Evolutionary conservation across 1,140 invertebrate genomes (phyloP).

Genomic region (Drosophila kohkoa): DNA sequence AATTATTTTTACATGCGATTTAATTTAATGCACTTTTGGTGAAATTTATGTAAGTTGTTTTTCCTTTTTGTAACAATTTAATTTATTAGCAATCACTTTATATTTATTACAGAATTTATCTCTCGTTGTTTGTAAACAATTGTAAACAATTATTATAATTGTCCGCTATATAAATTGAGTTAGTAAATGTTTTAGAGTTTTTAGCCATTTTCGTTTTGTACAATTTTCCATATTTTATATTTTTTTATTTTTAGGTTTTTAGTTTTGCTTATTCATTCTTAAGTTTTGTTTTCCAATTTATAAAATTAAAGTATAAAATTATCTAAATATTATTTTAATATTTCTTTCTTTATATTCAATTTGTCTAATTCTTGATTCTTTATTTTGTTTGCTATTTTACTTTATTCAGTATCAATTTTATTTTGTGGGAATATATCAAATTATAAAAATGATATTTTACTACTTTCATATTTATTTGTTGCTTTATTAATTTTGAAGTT

Average conservation of each 20-base stretch:
- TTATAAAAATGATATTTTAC: too few species aligned
- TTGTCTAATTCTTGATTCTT: neutral
- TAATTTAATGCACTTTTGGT: slow-evolving; percentile 64
- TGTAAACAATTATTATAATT: too few species aligned
- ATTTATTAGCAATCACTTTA: slow-evolving; percentile 7
- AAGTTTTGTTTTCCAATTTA: too few species aligned
- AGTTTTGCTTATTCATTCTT: neutral
- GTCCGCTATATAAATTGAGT: too few species aligned
- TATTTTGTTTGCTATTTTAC: too few species aligned
- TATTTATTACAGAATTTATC: neutral
- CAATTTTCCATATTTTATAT: neutral
- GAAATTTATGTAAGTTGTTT: slow-evolving; percentile 37
- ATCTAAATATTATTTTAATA: neutral
- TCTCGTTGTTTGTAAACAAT: slow-evolving; percentile 11
- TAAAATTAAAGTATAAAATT: too few species aligned
- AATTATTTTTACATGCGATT: slow-evolving; percentile 43
- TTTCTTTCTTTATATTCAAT: neutral
- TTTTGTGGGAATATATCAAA: too few species aligned
- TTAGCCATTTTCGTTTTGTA: neutral
- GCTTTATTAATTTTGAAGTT: too few species aligned
- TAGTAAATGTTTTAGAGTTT: neutral
- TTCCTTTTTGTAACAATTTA: neutral
- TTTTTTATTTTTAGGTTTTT: too few species aligned
- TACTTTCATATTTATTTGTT: too few species aligned
- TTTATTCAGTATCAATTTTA: too few species aligned